Base-by-base conservation (phyloP, 2,888 invertebrate species). In the Athripsodes cinereus region DNA sequence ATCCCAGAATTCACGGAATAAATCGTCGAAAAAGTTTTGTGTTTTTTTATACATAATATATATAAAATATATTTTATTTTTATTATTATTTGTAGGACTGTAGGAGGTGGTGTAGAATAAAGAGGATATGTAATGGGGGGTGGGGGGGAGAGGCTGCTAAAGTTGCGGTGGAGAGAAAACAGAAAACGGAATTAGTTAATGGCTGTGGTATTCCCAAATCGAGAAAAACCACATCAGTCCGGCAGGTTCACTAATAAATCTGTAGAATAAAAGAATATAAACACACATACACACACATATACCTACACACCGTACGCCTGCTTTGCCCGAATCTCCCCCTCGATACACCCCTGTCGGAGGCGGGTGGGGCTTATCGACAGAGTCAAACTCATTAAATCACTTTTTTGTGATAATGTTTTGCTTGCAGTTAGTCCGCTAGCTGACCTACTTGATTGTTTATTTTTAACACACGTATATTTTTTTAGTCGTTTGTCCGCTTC, bases 121-220 rank as follows among this genome's bases (percentile, higher is more conserved):
- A 16, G 3, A 44, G 44, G 10, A 44, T 44, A 44, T 44, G n/a
- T n/a, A n/a, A n/a, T n/a, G n/a, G 22, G 50, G n/a, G 50, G 18
- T 26, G 26, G 13, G 44, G 3, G 18, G 48, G 48, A 19, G 48
- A 48, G 48, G 21, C n/a, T n/a, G n/a, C 6, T 16, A n/a, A 48
- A 48, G 21, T 2, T 8, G 48, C 2, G 48, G 44, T 18, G 6
- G 22, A 22, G 21, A 50, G 50, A 16, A 50, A 22, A 34, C 52
- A 53, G 40, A 56, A 51, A 19, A 44, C 34, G 18, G 48, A 61
- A 61, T 58, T 55, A 55, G 55, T 34, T 61, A 58, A 58, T 58
- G 61, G 58, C 22, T 13, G 40, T 40, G 18, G 50, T 58, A 61
- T 61, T 61, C 58, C 61, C 61, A 58, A 56, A 61, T 58, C 61